Base-by-base conservation (phyloP, 2,888 invertebrate genomes). In the Eupithecia insigniata region DNA sequence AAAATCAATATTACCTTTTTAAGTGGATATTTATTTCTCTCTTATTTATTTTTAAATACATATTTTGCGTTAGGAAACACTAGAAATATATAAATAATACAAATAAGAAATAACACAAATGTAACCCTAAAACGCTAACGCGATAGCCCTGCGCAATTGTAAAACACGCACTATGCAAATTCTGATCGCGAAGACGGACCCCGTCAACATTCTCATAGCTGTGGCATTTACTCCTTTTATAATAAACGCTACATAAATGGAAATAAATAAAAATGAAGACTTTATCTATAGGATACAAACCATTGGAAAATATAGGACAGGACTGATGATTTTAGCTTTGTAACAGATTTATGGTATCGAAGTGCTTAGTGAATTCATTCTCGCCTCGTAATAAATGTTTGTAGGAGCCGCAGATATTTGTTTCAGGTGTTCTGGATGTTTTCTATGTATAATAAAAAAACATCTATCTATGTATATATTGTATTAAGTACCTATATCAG, bases 141-240 rank as follows among this genome's bases (percentile, higher is more conserved):
- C 78, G 87, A 82, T 82, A 87, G 80, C 90, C 90, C 90, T 90
- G 82, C 70, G 69, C 70, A 72, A 71, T 83, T 78, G 81, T 83
- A 83, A 84, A 80, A 73, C 82, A 82, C 82, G 83, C 84, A 83
- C 84, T 84, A 90, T 90, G 88, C 87, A 87, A 89, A 89, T 88
- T 79, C 76, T 81, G 79, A 73, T 51, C 66, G 74, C 78, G 79
- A 77, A 82, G 87, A 87, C 84, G 84, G 84, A 84, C 83, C 82
- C 85, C 82, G 87, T 90, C 88, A 88, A 83, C 83, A 83, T 86
- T 89, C 86, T 89, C 87, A 89, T 89, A 88, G n/a, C 82, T 81
- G 79, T 76, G 79, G 80, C 77, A 76, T 81, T 81, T 79, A 80
- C 73, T 73, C 79, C 72, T 75, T 39, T 51, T 71, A 64, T 55